These are phyloP conservation scores for Amiota minor DNA, from an alignment of 2,888 invertebrate genomes.

Conservation along the genomic window DNA sequence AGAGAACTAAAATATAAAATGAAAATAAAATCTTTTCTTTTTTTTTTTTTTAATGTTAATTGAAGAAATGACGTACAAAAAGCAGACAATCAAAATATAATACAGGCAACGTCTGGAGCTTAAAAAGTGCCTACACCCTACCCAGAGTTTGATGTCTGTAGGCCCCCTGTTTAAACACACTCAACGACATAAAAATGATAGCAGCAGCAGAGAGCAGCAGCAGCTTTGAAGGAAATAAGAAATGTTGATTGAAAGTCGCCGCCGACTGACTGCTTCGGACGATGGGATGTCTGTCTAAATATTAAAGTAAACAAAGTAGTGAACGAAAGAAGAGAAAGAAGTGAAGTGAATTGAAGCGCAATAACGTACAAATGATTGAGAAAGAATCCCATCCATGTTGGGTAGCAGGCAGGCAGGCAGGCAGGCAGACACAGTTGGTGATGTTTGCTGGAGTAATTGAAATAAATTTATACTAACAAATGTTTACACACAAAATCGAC, in stretches of 20 bases:
- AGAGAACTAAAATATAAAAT: not conserved
- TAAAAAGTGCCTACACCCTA: not conserved
- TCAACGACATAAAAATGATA: not conserved
- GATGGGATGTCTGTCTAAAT: too few species aligned
- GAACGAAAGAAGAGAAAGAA: too few species aligned
- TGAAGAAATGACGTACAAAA: constrained; percentile 13
- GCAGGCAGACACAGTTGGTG: not conserved
- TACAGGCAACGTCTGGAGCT: not conserved
- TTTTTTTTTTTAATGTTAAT: not conserved
- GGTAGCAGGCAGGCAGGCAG: not conserved
- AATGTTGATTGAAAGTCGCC: too few species aligned
- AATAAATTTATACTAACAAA: too few species aligned
- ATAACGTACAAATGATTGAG: not conserved
- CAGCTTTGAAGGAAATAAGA: not conserved
- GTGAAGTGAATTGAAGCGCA: too few species aligned
- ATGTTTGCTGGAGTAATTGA: too few species aligned
- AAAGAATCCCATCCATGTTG: too few species aligned
- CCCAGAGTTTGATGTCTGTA: not conserved
- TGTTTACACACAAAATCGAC: too few species aligned
- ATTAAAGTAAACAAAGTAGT: too few species aligned
- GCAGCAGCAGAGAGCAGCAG: not conserved
- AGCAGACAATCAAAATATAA: constrained; percentile 8
- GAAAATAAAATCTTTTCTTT: not conserved
- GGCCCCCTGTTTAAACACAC: not conserved
- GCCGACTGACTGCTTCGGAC: too few species aligned